phyloP scores from a whole-genome alignment of 2,888 invertebrate genomes.

The Branchellion lobata region DNA sequence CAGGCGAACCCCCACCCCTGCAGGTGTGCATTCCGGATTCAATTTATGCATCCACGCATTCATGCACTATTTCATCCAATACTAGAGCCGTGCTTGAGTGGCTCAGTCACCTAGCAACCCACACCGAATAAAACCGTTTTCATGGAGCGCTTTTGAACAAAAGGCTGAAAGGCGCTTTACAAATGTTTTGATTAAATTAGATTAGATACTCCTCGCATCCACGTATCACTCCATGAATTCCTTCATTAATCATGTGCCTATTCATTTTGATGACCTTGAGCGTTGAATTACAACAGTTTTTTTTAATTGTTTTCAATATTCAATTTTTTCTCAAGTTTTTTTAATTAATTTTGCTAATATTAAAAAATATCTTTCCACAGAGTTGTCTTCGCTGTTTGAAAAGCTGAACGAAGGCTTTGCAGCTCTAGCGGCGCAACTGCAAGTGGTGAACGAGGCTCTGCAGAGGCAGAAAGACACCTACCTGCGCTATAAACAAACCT shows the following conservation, averaged over 20 bases:
- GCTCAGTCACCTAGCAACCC: too few species aligned
- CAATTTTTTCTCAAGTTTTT: neutral
- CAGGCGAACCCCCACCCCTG: conserved; percentile 71
- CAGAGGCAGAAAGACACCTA: conserved; percentile 1
- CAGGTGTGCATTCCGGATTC: too few species aligned
- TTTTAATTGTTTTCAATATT: neutral
- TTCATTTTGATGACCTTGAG: neutral
- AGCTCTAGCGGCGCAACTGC: conserved; percentile 81
- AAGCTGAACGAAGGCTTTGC: conserved; percentile 83
- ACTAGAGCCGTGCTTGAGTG: too few species aligned
- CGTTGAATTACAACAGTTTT: neutral
- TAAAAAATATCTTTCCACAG: conserved; percentile 67
- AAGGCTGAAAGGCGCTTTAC: too few species aligned
- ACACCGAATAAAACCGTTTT: too few species aligned
- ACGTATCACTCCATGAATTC: too few species aligned
- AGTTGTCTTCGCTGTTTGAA: conserved; percentile 75
- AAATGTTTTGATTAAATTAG: too few species aligned
- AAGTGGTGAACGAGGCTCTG: conserved; percentile 74
- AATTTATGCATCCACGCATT: too few species aligned
- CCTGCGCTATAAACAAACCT: neutral
- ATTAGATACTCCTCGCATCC: too few species aligned
- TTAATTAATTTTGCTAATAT: conserved; percentile 53
- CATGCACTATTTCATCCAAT: too few species aligned
- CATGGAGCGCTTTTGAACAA: too few species aligned
- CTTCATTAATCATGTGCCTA: too few species aligned